Percentiles rank a stretch among this genome's conserved stretches.
phyloP scores from a whole-genome alignment of 2,797 vertebrate genomes.

The Siniperca undulata region DNA sequence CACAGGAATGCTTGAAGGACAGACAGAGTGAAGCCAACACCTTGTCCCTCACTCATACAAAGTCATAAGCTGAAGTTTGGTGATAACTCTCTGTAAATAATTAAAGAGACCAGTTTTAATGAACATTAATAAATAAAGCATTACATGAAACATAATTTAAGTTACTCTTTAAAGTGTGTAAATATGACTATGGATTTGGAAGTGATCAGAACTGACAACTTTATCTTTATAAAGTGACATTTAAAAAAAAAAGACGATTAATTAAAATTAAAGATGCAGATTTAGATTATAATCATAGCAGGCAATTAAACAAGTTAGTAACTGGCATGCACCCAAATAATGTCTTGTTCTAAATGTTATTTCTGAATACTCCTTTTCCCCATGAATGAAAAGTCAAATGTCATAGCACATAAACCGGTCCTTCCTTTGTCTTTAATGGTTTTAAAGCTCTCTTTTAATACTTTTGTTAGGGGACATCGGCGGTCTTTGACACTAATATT shows the following conservation, averaged over 20 bases:
- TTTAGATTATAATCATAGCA: background rate
- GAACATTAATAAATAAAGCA: background rate
- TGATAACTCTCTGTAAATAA: constrained; percentile 73
- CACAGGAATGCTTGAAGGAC: constrained; percentile 89
- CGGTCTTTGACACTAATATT: constrained; percentile 42
- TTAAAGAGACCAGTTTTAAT: constrained; percentile 44
- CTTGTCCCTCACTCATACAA: constrained; percentile 73
- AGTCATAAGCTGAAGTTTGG: constrained; percentile 70
- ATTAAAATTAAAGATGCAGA: background rate
- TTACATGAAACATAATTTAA: background rate
- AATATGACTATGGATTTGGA: background rate
- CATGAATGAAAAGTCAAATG: constrained; percentile 5
- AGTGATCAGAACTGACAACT: background rate
- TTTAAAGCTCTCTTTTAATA: constrained; percentile 29
- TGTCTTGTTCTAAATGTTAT: background rate
- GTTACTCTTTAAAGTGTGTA: constrained; percentile 2
- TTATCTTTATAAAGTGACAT: background rate
- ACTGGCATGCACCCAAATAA: background rate
- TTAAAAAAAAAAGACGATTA: background rate
- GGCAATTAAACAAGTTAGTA: background rate
- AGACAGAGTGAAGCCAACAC: constrained; percentile 79
- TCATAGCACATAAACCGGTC: background rate
- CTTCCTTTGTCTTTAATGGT: background rate
- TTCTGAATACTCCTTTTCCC: background rate
- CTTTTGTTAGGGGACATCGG: constrained; percentile 7